These are phyloP conservation scores for Chrysemys picta DNA, from an alignment of 2,113 vertebrate genomes.

Conservation along the genomic window DNA sequence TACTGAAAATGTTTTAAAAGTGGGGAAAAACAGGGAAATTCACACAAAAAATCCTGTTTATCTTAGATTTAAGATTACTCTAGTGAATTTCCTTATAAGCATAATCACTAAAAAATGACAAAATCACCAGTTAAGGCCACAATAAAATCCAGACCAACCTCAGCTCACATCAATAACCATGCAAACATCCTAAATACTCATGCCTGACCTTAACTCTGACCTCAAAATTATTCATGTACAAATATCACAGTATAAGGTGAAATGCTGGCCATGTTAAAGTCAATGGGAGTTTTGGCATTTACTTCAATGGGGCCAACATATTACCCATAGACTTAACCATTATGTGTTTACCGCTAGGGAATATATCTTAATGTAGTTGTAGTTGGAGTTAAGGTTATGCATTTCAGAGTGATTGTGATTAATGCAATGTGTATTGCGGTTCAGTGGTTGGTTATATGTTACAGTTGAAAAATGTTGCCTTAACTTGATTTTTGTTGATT, in stretches of 20 bases:
- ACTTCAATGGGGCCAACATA: not conserved
- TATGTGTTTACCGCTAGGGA: not conserved
- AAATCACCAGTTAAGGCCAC: not conserved
- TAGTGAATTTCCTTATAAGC: not conserved
- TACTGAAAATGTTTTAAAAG: not conserved
- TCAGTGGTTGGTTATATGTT: not conserved
- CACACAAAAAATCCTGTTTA: not conserved
- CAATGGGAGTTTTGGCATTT: not conserved
- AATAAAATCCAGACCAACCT: not conserved
- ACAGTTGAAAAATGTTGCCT: not conserved
- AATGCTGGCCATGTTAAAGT: not conserved
- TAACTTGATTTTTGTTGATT: not conserved
- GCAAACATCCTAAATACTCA: not conserved
- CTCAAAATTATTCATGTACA: not conserved
- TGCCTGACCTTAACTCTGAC: not conserved
- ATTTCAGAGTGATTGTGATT: not conserved
- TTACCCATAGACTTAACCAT: not conserved
- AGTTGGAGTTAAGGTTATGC: not conserved
- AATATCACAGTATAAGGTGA: not conserved
- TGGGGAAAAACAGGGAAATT: not conserved
- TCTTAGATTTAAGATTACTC: not conserved
- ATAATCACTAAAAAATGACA: not conserved
- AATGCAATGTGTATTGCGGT: not conserved
- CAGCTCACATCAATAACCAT: not conserved
- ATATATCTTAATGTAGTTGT: not conserved